Evolutionary conservation across 2,113 vertebrate species (phyloP).

Genomic region (Notiomystis cincta): DNA sequence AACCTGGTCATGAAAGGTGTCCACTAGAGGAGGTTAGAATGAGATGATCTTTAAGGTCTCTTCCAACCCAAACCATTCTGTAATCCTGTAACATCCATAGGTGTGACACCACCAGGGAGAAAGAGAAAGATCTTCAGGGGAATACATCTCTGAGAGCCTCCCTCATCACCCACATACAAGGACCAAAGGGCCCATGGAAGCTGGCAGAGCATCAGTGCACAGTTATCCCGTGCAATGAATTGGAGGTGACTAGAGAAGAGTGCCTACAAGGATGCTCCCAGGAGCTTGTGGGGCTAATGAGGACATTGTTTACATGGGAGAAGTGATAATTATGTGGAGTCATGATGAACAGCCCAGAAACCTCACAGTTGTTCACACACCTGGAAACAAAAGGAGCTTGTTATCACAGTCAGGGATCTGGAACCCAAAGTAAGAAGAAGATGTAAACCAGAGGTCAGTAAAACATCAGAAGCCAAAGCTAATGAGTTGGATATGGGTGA

Average conservation of each 20-base stretch:
- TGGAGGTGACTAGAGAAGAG: rapidly evolving
- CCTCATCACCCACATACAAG: rapidly evolving
- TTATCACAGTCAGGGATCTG: neutral
- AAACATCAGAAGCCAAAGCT: neutral
- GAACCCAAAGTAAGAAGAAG: neutral
- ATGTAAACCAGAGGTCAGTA: neutral
- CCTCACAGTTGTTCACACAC: neutral
- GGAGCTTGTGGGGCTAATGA: neutral
- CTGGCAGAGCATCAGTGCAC: neutral
- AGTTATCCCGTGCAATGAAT: neutral
- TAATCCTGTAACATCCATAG: neutral
- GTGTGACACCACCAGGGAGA: neutral
- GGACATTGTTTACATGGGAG: neutral
- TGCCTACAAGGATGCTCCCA: neutral
- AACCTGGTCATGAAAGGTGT: neutral
- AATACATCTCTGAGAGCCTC: neutral
- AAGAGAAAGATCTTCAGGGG: neutral
- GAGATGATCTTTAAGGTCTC: neutral
- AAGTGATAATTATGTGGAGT: neutral
- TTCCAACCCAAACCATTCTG: neutral
- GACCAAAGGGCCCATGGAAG: neutral
- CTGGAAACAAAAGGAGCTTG: neutral
- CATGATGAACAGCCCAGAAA: neutral
- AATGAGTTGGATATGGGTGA: neutral
- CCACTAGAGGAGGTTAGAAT: neutral